Evolutionary conservation across 2,797 vertebrate genomes (phyloP).

Genomic region (Smutsia gigantea): DNA sequence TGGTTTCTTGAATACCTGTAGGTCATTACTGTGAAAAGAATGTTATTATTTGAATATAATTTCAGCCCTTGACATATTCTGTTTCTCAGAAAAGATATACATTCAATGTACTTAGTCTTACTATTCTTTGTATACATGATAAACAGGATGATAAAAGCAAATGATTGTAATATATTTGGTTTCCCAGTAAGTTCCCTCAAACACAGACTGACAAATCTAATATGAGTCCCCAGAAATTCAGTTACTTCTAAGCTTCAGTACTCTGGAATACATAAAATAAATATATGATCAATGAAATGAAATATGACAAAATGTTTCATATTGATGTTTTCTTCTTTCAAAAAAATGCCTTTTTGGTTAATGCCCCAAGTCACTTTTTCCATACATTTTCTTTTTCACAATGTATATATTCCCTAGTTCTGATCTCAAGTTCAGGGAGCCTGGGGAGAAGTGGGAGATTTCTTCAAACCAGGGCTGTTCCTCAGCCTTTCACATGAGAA

Average conservation of each 20-base stretch:
- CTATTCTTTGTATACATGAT: slow-evolving; percentile 45
- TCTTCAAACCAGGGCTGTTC: slow-evolving; percentile 87
- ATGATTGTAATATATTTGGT: slow-evolving; percentile 81
- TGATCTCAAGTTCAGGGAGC: slow-evolving; percentile 88
- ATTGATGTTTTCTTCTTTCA: slow-evolving; percentile 87
- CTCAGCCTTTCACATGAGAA: slow-evolving; percentile 95
- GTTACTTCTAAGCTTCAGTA: slow-evolving; percentile 84
- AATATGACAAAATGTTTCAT: slow-evolving; percentile 89
- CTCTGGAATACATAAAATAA: slow-evolving; percentile 87
- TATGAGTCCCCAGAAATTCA: slow-evolving; percentile 85
- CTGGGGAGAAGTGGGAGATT: slow-evolving; percentile 89
- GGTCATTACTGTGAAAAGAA: slow-evolving; percentile 39
- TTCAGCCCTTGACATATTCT: neutral
- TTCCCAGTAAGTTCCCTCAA: slow-evolving; percentile 80
- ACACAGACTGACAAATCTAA: slow-evolving; percentile 85
- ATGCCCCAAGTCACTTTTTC: slow-evolving; percentile 85
- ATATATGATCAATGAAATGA: slow-evolving; percentile 89
- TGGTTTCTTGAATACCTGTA: slow-evolving; percentile 41
- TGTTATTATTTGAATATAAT: neutral
- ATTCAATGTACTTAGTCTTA: slow-evolving; percentile 45
- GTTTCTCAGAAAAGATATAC: slow-evolving; percentile 30
- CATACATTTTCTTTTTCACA: slow-evolving; percentile 86
- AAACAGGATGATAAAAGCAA: slow-evolving; percentile 80
- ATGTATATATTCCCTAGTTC: slow-evolving; percentile 88
- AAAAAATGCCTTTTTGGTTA: slow-evolving; percentile 85